Evolutionary conservation across 2,888 invertebrate genomes (phyloP).

Genomic region (Nasonovia ribisnigri): DNA sequence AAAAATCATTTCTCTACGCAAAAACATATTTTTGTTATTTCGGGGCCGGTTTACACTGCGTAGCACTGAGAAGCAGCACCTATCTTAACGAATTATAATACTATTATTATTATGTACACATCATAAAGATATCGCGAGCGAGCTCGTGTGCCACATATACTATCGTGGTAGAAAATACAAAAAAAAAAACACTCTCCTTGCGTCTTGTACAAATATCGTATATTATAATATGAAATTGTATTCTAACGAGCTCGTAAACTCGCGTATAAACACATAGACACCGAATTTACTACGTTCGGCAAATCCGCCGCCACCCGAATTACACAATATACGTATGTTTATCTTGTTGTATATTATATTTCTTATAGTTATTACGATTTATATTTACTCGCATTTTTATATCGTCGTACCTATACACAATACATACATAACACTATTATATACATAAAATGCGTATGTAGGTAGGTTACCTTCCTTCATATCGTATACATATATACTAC

Average conservation of each 20-base stretch:
- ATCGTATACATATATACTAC: too few relatives aligned
- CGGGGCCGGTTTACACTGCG: neutral
- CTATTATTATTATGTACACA: conserved; percentile 3
- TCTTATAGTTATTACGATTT: conserved; percentile 15
- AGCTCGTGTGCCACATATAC: neutral
- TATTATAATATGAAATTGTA: neutral
- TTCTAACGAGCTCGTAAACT: conserved; percentile 45
- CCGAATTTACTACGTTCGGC: conserved; percentile 28
- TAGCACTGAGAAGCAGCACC: neutral
- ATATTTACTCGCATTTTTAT: neutral
- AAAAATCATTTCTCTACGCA: neutral
- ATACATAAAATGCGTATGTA: neutral
- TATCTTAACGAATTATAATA: neutral
- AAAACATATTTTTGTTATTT: neutral
- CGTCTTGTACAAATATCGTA: neutral
- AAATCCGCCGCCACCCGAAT: neutral
- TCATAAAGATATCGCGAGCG: neutral
- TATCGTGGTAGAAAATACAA: neutral
- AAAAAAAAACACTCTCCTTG: neutral
- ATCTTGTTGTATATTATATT: neutral
- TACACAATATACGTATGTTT: neutral
- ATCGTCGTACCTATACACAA: neutral
- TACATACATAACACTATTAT: neutral
- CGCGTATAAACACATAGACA: neutral
- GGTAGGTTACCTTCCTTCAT: too few relatives aligned